These are phyloP conservation scores for Drosophila miranda DNA, from an alignment of 1,140 invertebrate species.

Conservation along the genomic window DNA sequence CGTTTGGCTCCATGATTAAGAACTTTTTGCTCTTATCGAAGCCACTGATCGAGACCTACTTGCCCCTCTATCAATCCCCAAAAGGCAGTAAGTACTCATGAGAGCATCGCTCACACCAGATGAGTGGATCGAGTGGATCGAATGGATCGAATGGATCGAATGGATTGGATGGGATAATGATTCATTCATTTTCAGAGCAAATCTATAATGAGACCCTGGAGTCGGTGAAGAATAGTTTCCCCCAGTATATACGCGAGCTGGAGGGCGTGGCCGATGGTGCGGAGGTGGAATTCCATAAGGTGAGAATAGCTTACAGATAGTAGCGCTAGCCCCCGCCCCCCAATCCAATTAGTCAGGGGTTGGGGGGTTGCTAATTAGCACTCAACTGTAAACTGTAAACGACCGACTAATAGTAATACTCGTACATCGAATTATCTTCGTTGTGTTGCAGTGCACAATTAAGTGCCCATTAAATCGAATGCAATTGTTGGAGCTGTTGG, in stretches of 20 bases:
- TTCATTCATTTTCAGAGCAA: conserved; percentile 57
- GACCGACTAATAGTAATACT: conserved; percentile 1
- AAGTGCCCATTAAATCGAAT: conserved; percentile 56
- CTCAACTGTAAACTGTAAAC: conserved; percentile 26
- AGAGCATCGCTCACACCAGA: too few relatives aligned
- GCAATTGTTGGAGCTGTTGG: conserved; percentile 25
- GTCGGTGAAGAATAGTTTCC: conserved; percentile 87
- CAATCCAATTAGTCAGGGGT: conserved; percentile 7
- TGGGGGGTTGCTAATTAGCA: conserved; percentile 30
- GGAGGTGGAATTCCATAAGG: conserved; percentile 91
- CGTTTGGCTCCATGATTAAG: conserved; percentile 89
- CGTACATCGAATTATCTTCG: conserved; percentile 2
- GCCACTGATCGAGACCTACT: conserved; percentile 86
- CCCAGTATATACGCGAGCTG: conserved; percentile 92
- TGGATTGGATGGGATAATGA: conserved; percentile 5
- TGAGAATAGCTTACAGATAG: conserved; percentile 61
- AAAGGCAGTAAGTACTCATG: conserved; percentile 84
- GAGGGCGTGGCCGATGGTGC: conserved; percentile 92
- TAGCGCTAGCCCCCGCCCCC: background rate
- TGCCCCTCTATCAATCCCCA: conserved; percentile 88
- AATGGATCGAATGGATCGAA: too few relatives aligned
- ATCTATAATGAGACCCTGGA: conserved; percentile 90
- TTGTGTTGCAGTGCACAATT: conserved; percentile 39
- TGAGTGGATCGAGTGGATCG: background rate
- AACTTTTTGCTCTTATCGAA: conserved; percentile 86